Conservation (phyloP, 2,797 vertebrate species). For the Phrynocephalus vlangalii region DNA sequence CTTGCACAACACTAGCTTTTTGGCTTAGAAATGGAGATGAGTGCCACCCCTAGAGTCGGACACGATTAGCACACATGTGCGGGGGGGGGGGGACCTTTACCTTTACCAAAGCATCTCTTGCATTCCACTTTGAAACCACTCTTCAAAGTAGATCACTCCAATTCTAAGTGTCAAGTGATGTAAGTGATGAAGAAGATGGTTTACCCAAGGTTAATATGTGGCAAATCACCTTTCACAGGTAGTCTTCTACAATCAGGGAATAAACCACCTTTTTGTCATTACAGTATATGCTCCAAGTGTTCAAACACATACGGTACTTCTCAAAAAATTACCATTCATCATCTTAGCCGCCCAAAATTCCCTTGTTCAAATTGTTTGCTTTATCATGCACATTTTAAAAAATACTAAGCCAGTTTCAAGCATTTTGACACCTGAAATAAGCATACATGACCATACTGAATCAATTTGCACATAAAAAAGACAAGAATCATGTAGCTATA, state of each 20-base stretch:
- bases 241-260: neutral
- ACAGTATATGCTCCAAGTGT: neutral
- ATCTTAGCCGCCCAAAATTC: no score
- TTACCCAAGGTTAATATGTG: neutral
- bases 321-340: neutral
- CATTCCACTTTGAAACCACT: neutral
- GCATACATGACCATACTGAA: no score
- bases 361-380: no score
- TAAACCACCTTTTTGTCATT: neutral
- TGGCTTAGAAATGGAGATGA: no score
- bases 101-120: neutral
- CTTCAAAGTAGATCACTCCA: neutral
- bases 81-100: no score
- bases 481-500: neutral
- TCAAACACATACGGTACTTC: neutral
- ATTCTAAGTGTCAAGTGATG: neutral
- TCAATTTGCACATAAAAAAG: neutral
- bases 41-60: no score
- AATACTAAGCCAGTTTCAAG: no score
- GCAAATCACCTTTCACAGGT: neutral
- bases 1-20: no score
- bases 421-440: no score
- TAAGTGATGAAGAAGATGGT: neutral
- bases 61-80: no score
- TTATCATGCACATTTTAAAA: no score